phyloP scores from a whole-genome alignment of 2,113 vertebrate genomes.

The Apaloderma vittatum region DNA sequence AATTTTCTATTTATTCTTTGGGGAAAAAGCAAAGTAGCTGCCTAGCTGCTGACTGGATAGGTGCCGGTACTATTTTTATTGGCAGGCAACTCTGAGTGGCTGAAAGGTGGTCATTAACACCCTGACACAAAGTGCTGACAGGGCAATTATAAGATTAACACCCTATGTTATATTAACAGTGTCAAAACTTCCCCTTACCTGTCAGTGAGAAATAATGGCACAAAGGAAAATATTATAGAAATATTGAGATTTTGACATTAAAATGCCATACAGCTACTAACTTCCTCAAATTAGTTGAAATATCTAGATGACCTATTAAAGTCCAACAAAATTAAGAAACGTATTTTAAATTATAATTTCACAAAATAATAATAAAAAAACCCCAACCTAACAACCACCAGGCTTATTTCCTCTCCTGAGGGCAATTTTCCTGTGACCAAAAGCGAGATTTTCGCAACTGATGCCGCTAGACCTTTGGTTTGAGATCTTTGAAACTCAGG shows the following conservation, averaged over 20 bases:
- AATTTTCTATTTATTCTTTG: slow-evolving; percentile 46
- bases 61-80: slow-evolving; percentile 77
- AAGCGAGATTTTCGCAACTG: background rate
- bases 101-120: slow-evolving; percentile 85
- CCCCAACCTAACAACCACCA: no score
- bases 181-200: slow-evolving; percentile 79
- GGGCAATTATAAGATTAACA: slow-evolving; percentile 85
- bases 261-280: background rate
- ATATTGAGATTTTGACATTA: slow-evolving; percentile 14
- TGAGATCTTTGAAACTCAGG: background rate
- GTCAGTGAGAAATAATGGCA: slow-evolving; percentile 76
- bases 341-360: background rate
- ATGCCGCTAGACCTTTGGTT: background rate
- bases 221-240: slow-evolving; percentile 38
- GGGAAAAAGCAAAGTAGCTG: slow-evolving; percentile 33
- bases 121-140: slow-evolving; percentile 80
- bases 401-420: background rate
- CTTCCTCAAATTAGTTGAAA: background rate
- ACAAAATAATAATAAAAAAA: background rate
- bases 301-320: background rate
- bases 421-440: background rate
- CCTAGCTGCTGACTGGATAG: slow-evolving; percentile 68
- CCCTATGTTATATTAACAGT: slow-evolving; percentile 74
- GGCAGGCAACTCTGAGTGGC: slow-evolving; percentile 76
- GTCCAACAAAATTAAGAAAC: background rate